Conservation (phyloP, 2,113 vertebrate genomes). For the Atrichornis clamosus region DNA sequence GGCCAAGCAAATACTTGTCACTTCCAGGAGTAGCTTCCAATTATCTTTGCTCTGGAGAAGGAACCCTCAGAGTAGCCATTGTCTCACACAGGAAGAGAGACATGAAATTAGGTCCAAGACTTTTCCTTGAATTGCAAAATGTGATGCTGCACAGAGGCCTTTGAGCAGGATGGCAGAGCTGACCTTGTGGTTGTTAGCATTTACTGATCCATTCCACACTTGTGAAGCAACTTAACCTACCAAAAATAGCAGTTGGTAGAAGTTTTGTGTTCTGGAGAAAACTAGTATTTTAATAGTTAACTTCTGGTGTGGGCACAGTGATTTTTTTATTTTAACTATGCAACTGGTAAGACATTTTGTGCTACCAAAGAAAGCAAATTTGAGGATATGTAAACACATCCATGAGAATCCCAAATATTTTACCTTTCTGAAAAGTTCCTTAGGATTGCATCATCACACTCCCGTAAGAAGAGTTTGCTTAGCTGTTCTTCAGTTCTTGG, state of each 20-base stretch:
- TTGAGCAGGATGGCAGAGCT: not conserved
- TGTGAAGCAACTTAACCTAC: not conserved
- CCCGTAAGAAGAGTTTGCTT: not conserved
- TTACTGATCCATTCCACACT: not conserved
- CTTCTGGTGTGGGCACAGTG: not conserved
- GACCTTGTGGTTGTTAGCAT: not conserved
- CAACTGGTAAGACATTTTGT: not conserved
- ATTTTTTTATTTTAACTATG: not conserved
- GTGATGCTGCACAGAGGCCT: not conserved
- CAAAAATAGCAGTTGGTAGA: not conserved
- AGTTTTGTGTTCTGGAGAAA: not conserved
- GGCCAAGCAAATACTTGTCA: slow-evolving; percentile 27
- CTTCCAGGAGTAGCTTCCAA: not conserved
- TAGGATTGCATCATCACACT: not conserved
- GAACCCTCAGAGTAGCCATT: not conserved
- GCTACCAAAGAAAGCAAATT: not conserved
- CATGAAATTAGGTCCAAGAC: not conserved
- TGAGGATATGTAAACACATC: not conserved
- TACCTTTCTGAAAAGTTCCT: not conserved
- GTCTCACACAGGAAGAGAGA: not conserved
- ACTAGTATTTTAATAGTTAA: not conserved
- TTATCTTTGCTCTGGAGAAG: not conserved
- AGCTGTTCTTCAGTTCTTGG: not conserved
- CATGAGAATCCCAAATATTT: not conserved
- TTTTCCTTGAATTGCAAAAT: not conserved